Percentiles rank a stretch among this genome's conserved stretches.
Evolutionary conservation across 2,888 invertebrate species (phyloP).

Genomic region (Ischnura elegans): DNA sequence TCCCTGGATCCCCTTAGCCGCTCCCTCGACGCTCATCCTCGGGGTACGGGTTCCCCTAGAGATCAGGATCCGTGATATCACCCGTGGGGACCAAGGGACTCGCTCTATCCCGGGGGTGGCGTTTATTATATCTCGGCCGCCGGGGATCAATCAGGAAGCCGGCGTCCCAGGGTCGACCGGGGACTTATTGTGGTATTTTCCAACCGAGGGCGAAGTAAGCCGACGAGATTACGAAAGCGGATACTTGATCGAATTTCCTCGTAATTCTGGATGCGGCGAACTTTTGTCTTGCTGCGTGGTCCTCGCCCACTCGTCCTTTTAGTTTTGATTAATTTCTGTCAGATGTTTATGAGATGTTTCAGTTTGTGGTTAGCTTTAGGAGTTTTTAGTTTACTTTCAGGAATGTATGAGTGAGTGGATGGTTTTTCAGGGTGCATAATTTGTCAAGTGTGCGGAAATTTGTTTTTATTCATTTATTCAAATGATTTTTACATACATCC

Average conservation of each 20-base stretch:
- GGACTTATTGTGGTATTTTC: background rate
- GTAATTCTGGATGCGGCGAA: background rate
- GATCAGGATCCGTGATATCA: background rate
- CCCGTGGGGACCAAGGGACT: background rate
- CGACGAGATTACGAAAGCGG: background rate
- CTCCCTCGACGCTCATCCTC: background rate
- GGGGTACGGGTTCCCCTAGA: background rate
- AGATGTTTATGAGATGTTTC: background rate
- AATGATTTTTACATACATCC: too few relatives aligned
- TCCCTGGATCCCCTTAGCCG: background rate
- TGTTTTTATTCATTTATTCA: too few relatives aligned
- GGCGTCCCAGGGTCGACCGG: background rate
- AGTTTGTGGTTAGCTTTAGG: background rate
- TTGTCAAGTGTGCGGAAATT: too few relatives aligned
- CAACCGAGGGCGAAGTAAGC: background rate
- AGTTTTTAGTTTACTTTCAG: too few relatives aligned
- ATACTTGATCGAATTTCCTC: background rate
- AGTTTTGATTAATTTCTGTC: background rate
- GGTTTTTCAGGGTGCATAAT: too few relatives aligned
- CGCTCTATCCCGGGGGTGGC: background rate
- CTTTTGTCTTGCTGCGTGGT: background rate
- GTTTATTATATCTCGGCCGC: conserved; percentile 11
- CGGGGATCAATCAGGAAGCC: conserved; percentile 12
- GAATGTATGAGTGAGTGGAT: too few relatives aligned
- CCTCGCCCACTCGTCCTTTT: background rate